phyloP scores from a whole-genome alignment of 2,113 vertebrate species.

The Crotalus horridus region DNA sequence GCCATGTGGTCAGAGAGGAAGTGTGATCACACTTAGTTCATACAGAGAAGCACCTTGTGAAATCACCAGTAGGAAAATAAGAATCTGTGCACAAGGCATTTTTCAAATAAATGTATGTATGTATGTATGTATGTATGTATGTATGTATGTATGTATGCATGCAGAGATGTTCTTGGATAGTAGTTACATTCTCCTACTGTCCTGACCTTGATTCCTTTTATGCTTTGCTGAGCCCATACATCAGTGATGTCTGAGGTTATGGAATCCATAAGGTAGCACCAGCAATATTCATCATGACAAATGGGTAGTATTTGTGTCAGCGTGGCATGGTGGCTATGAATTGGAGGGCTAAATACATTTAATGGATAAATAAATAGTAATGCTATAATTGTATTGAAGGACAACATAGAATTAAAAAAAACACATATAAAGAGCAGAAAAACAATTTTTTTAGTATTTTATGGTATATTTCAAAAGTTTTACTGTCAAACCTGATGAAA shows the following conservation, averaged over 20 bases:
- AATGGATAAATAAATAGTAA: neutral
- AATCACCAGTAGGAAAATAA: neutral
- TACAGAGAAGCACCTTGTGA: neutral
- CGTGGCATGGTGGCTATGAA: neutral
- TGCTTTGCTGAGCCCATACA: neutral
- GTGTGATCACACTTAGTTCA: conserved; percentile 24
- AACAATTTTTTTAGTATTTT: neutral
- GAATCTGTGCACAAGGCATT: neutral
- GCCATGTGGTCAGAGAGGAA: conserved; percentile 15
- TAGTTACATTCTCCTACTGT: neutral
- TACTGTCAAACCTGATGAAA: neutral
- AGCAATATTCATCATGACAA: neutral
- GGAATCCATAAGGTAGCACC: neutral
- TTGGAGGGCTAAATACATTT: neutral
- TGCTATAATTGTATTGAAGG: neutral
- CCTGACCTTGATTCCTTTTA: neutral
- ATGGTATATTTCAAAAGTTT: neutral
- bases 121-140: too few relatives aligned
- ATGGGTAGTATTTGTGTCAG: neutral
- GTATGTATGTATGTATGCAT: too few relatives aligned
- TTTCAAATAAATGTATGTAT: too few relatives aligned
- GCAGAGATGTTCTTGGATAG: neutral
- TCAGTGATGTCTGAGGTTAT: neutral
- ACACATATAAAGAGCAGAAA: neutral
- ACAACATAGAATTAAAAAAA: neutral